Conservation (phyloP, 1,140 invertebrate genomes). For the Neelides sp. region DNA sequence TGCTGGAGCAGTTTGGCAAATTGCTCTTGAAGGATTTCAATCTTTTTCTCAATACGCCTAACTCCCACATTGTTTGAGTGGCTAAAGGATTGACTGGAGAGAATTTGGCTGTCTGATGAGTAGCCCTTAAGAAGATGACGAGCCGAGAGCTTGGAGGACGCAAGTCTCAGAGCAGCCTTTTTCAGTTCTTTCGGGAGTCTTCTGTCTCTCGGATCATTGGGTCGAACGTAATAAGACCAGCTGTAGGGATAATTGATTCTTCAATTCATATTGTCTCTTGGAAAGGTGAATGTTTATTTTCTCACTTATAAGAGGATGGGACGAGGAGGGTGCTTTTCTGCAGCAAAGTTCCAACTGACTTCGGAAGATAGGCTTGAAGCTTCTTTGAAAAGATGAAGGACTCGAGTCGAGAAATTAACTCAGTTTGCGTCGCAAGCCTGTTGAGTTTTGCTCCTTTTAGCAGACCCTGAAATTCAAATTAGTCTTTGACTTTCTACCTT, state of each 20-base stretch:
- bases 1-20: slow-evolving; percentile 50
- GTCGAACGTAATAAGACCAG: slow-evolving; percentile 52
- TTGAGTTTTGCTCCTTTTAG: slow-evolving; percentile 64
- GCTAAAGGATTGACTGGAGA: not conserved
- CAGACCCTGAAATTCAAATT: slow-evolving; percentile 39
- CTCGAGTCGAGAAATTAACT: slow-evolving; percentile 62
- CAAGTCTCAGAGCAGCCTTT: slow-evolving; percentile 53
- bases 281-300: not conserved
- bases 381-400: slow-evolving; percentile 62
- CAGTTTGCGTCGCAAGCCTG: slow-evolving; percentile 59
- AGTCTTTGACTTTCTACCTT: not conserved
- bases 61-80: not conserved
- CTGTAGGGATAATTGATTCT: slow-evolving; percentile 33
- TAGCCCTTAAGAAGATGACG: not conserved
- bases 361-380: slow-evolving; percentile 47
- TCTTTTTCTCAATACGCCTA: slow-evolving; percentile 13
- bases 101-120: not conserved
- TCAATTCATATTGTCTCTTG: not conserved
- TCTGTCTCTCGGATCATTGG: slow-evolving; percentile 62
- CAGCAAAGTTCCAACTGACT: slow-evolving; percentile 46
- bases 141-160: slow-evolving; percentile 36
- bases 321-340: slow-evolving; percentile 54
- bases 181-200: slow-evolving; percentile 58
- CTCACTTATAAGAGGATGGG: slow-evolving; percentile 38
- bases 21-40: slow-evolving; percentile 22